Evolutionary conservation across 2,797 vertebrate genomes (phyloP).

Genomic region (Tapirus indicus): DNA sequence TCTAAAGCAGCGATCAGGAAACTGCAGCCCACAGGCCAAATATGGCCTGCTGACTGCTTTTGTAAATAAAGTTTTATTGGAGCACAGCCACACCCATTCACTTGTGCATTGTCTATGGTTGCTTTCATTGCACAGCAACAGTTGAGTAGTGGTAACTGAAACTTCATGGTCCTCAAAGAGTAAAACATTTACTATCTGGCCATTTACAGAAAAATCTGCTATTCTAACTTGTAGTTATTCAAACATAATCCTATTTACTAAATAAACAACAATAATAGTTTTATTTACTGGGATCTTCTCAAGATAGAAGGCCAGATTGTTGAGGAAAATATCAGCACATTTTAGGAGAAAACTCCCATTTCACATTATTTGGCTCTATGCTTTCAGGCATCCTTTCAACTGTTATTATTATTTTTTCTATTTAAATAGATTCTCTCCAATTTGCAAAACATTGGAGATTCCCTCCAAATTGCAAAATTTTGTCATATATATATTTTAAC

Average conservation of each 20-base stretch:
- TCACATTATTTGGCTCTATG: not conserved
- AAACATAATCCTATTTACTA: not conserved
- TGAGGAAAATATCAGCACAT: not conserved
- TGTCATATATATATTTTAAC: not conserved
- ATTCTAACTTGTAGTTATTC: not conserved
- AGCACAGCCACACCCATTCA: not conserved
- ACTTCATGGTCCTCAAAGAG: not conserved
- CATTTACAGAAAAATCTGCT: not conserved
- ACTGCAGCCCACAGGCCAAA: not conserved
- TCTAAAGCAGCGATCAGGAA: not conserved
- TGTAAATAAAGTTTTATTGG: not conserved
- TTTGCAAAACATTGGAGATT: not conserved
- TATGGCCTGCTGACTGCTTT: not conserved
- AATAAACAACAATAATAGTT: not conserved
- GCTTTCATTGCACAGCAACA: not conserved
- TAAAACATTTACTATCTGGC: not conserved
- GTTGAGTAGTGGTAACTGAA: not conserved
- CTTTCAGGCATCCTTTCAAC: not conserved
- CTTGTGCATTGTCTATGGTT: not conserved
- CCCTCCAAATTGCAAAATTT: constrained; percentile 1
- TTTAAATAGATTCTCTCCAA: constrained; percentile 28
- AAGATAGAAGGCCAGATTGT: not conserved
- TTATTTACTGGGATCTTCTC: not conserved
- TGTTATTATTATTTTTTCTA: not conserved
- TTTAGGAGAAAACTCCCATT: not conserved